Percentiles rank a stretch among this genome's conserved stretches.
These are phyloP conservation scores for Melanotaenia parkinsoni DNA, from an alignment of 2,797 vertebrate species.

Conservation along the genomic window DNA sequence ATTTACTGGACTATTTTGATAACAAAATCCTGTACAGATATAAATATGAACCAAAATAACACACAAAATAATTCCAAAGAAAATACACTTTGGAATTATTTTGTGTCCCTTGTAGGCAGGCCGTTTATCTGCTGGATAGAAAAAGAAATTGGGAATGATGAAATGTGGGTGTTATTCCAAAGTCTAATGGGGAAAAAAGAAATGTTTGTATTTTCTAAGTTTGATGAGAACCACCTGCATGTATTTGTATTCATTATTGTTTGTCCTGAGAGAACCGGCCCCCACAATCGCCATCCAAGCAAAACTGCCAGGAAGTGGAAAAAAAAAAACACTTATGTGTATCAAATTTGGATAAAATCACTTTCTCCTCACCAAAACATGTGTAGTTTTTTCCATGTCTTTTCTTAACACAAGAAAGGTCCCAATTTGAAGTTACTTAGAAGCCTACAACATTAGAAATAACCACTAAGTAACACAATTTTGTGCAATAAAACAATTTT, in stretches of 20 bases:
- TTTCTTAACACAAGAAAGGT: background rate
- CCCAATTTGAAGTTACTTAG: background rate
- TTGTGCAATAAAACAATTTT: background rate
- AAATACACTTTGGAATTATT: conserved; percentile 2
- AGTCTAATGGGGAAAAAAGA: conserved; percentile 6
- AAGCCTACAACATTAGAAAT: conserved; percentile 1
- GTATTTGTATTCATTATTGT: conserved; percentile 58
- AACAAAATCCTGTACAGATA: background rate
- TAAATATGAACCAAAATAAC: background rate
- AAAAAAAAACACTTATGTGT: conserved; percentile 20
- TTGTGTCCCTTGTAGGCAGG: conserved; percentile 12
- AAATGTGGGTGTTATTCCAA: conserved; percentile 13
- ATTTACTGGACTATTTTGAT: background rate
- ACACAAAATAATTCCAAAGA: background rate
- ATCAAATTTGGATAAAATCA: conserved; percentile 17
- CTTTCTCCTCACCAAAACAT: background rate
- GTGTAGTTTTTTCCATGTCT: conserved; percentile 5
- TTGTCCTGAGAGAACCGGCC: conserved; percentile 6
- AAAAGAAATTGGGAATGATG: conserved; percentile 15
- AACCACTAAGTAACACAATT: background rate
- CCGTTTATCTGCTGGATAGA: conserved; percentile 6
- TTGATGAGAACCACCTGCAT: conserved; percentile 28
- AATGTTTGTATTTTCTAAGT: conserved; percentile 27
- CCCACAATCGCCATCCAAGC: conserved; percentile 4
- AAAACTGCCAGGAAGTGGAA: conserved; percentile 22